These are phyloP conservation scores for Athripsodes cinereus DNA, from an alignment of 2,888 invertebrate species.

Conservation along the genomic window DNA sequence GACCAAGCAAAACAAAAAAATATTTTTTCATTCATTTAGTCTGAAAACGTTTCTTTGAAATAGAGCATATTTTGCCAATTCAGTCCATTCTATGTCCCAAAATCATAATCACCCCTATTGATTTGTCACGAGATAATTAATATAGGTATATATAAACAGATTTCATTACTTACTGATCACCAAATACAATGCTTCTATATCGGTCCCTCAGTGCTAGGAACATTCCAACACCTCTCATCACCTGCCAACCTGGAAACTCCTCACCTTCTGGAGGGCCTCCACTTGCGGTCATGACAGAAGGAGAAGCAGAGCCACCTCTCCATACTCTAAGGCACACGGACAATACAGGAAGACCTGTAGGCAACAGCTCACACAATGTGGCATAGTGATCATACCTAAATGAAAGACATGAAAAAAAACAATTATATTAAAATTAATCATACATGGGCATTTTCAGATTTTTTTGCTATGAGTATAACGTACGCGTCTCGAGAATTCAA, in stretches of 20 bases:
- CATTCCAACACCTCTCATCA: constrained; percentile 37
- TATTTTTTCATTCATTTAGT: too few species aligned
- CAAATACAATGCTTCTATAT: constrained; percentile 23
- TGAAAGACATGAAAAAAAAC: background rate
- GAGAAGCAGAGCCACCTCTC: constrained; percentile 34
- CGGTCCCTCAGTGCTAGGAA: constrained; percentile 29
- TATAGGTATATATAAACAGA: background rate
- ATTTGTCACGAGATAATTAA: background rate
- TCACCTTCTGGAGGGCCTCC: constrained; percentile 30
- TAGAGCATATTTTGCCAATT: too few species aligned
- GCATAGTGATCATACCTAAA: constrained; percentile 67
- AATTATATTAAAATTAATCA: too few species aligned
- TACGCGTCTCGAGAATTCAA: too few species aligned
- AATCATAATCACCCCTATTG: too few species aligned
- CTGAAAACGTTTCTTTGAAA: too few species aligned
- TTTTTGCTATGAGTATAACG: too few species aligned
- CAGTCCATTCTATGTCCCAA: too few species aligned
- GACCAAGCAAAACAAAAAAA: too few species aligned
- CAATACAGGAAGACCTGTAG: constrained; percentile 57
- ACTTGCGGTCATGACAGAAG: constrained; percentile 40
- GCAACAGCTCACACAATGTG: constrained; percentile 62
- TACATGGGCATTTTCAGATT: too few species aligned
- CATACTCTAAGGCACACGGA: constrained; percentile 55
- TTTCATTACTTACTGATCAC: constrained; percentile 25
- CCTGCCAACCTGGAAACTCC: constrained; percentile 44